Evolutionary conservation across 2,113 vertebrate genomes (phyloP).

Genomic region (Takifugu bimaculatus): DNA sequence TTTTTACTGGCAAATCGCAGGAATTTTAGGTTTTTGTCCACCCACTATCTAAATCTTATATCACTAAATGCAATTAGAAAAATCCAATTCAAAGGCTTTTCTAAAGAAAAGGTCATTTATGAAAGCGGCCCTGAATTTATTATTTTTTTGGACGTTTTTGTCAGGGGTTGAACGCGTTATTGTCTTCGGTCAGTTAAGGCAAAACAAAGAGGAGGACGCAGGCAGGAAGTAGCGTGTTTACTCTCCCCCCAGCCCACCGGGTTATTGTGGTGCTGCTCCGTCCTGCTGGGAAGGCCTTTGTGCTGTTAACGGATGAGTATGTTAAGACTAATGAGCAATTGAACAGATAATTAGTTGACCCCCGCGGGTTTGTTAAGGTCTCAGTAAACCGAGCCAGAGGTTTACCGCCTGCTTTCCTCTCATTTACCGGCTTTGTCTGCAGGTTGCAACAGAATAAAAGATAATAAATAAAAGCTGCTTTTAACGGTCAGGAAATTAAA

Average conservation of each 20-base stretch:
- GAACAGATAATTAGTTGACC: slow-evolving; percentile 56
- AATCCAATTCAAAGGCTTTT: too few relatives aligned
- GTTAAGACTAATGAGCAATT: slow-evolving; percentile 45
- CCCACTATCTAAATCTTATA: too few relatives aligned
- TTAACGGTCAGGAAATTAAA: not conserved
- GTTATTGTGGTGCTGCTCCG: slow-evolving; percentile 23
- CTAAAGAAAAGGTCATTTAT: too few relatives aligned
- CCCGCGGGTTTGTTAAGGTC: slow-evolving; percentile 36
- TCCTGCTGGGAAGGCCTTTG: slow-evolving; percentile 55
- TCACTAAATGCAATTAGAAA: too few relatives aligned
- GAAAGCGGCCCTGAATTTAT: not conserved
- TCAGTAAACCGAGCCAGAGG: not conserved
- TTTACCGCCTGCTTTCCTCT: too few relatives aligned
- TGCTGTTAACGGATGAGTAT: slow-evolving; percentile 36
- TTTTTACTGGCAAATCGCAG: too few relatives aligned
- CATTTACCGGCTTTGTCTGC: not conserved
- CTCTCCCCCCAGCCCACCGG: slow-evolving; percentile 17
- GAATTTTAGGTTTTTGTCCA: too few relatives aligned
- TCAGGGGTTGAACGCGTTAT: not conserved
- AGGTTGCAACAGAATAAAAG: not conserved
- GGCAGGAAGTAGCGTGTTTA: not conserved
- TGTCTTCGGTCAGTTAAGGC: not conserved
- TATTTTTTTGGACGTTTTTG: too few relatives aligned
- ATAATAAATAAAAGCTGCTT: not conserved
- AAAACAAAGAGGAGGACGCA: not conserved